Conservation (phyloP, 23 tunicate genomes). For the Clavelina lepadiformis region DNA sequence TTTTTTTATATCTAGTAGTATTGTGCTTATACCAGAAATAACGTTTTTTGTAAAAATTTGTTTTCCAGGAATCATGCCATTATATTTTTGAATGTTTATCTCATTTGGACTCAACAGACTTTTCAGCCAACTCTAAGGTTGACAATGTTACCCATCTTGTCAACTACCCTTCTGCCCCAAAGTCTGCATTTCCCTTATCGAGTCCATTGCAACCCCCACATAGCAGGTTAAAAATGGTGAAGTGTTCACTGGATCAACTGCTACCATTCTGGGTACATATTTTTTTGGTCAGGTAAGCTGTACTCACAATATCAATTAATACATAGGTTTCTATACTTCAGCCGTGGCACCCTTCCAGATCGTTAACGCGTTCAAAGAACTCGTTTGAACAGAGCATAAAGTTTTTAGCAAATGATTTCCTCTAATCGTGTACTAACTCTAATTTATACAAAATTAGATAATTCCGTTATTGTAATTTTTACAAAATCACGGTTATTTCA, state of each 20-base stretch:
- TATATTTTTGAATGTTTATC: constrained; percentile 7
- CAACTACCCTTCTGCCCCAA: background rate
- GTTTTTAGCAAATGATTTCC: too few species aligned
- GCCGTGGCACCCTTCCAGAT: too few species aligned
- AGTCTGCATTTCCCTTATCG: background rate
- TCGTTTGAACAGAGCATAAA: too few species aligned
- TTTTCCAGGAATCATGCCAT: constrained; percentile 23
- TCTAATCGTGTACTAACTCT: too few species aligned
- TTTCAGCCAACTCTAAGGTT: background rate
- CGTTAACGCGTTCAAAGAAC: too few species aligned
- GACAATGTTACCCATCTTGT: constrained; percentile 21
- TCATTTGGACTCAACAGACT: background rate
- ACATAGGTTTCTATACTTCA: too few species aligned
- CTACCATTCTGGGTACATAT: constrained; percentile 50
- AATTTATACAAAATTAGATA: too few species aligned
- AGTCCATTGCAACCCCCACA: background rate
- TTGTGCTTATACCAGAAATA: too few species aligned
- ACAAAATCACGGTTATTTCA: too few species aligned
- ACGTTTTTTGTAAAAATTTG: background rate
- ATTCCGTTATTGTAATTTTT: too few species aligned
- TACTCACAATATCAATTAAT: too few species aligned
- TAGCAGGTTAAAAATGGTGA: background rate
- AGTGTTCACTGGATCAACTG: background rate
- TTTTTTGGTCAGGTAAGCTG: constrained; percentile 30
- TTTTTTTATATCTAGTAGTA: too few species aligned